These are phyloP conservation scores for Anas bahamensis DNA, from an alignment of 2,797 vertebrate species.

Conservation along the genomic window DNA sequence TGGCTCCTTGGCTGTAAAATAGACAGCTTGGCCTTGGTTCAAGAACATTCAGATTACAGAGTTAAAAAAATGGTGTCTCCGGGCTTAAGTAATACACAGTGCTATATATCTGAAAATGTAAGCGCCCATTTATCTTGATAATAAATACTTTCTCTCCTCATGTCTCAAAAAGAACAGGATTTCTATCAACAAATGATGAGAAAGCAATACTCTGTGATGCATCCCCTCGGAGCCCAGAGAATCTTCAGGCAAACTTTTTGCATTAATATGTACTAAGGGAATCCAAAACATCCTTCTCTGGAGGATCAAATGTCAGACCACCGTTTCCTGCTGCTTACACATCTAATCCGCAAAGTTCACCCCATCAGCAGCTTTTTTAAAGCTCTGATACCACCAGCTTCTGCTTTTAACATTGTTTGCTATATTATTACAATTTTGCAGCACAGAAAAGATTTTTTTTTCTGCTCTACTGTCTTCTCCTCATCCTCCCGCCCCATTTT, in stretches of 20 bases:
- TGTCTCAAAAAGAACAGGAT: conserved; percentile 59
- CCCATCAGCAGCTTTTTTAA: conserved; percentile 66
- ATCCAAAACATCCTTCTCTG: conserved; percentile 52
- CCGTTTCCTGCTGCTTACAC: conserved; percentile 43
- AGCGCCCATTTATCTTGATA: conserved; percentile 62
- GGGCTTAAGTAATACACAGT: conserved; percentile 30
- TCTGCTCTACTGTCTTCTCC: neutral
- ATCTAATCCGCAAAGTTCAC: conserved; percentile 63
- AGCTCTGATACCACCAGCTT: conserved; percentile 12
- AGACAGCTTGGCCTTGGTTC: conserved; percentile 40
- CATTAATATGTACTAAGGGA: conserved; percentile 66
- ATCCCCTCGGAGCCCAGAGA: neutral
- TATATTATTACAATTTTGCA: neutral
- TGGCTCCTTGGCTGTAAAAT: conserved; percentile 1
- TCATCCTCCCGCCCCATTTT: neutral
- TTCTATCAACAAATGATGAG: conserved; percentile 72
- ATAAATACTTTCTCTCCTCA: conserved; percentile 65
- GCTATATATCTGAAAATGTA: conserved; percentile 52
- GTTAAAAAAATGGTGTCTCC: conserved; percentile 41
- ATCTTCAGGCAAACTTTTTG: conserved; percentile 36
- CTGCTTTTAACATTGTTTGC: conserved; percentile 12
- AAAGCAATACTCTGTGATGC: conserved; percentile 55
- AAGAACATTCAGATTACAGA: conserved; percentile 48
- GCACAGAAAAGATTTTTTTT: neutral
- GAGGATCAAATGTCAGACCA: conserved; percentile 66